Base-by-base conservation (phyloP, 2,888 invertebrate species). In the Amblyjoppa proteus region DNA sequence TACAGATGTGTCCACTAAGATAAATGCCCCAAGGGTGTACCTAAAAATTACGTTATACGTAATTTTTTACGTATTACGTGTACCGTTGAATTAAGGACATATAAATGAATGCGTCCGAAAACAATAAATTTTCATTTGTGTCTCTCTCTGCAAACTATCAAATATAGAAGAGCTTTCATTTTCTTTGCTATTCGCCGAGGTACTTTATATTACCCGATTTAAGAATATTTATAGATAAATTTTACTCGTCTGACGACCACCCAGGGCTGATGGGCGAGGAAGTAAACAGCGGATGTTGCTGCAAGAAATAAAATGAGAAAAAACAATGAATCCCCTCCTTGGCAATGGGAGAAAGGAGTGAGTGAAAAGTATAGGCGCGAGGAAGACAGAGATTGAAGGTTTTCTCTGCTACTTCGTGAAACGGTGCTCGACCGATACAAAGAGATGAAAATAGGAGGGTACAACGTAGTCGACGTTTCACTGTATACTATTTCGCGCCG, bases 361-460 rank as follows among this genome's bases (percentile, higher is more conserved):
- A 71, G 53, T 45, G 61, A 31, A 66, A 64, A 70, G 45, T 66
- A 25, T 25, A 28, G 53, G 20, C 74, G 70, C 58, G 70, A 80
- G 75, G 70, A 75, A 77, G 56, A 81, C 73, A 45, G 79, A 85
- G 71, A 78, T 78, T 73, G 34, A 74, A 56, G 38, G 51, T 53
- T 77, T 66, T 77, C 73, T 58, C 38, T 45, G 41, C 66, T 70
- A 20, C 61, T 64, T 41, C 71, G 75, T 61, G 75, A 81, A 85
- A 85, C 73, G 41, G 41, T 9, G 71, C 79, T 87, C 83, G 83
- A 61, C 75, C 81, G 75, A 73, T 51, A 71, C 58, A 58, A 68
- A 80, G 76, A 76, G 83, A 85, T 83, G 85, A 83, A 85, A 83
- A 82, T 85, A 82, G 70, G 82, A 82, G 75, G 45, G 77, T 71